Base-by-base conservation (phyloP, 2,888 invertebrate genomes). In the Micropterix aruncella region DNA sequence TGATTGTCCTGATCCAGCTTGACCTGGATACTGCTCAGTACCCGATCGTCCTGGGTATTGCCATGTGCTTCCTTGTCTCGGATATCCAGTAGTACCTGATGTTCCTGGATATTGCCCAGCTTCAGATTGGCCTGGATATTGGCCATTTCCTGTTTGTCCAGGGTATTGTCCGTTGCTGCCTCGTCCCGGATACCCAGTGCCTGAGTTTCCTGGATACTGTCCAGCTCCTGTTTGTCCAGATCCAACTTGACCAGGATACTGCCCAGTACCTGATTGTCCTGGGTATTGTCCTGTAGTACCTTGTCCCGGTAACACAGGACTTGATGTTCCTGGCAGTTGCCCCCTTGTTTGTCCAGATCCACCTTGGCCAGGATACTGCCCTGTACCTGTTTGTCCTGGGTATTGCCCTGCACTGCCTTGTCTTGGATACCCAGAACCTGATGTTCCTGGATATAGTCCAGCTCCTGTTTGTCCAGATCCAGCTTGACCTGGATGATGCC, bases 401-500 rank as follows among this genome's bases (percentile, higher is more conserved):
- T 27, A 7, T 27, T 27, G 27, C 7, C 12, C 12, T 7, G 27
- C 5, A 27, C 5, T 27, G 27, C 27, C 5, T 27, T 5, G 5
- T 27, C 5, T 27, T 27, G 12, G 27, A 12, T 7, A 27, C 27
- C 12, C 27, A 12, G 27, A 12, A 9, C 27, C 27, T 27, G 27
- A 27, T 27, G 12, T 27, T 7, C 12, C 27, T 7, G 27, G 27
- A 27, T 27, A 27, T 27, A 27, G 12, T n/a, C 39, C 39, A 17
- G 46, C 40, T 14, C 18, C 38, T 14, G 39, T 19, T 37, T 38
- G 47, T 42, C 39, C 37, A 18, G n/a, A 37, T 37, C 43, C 44
- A 14, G 27, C 40, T 38, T 44, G 45, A 17, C 42, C 41, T 18
- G 37, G 39, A 16, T 46, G 46, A 7, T 18, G 19, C n/a, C 44